Evolutionary conservation across 2,113 vertebrate genomes (phyloP), one percentile per base, ranked within the genome.

Genomic region (Pseudolaguvia tuberculata): DNA sequence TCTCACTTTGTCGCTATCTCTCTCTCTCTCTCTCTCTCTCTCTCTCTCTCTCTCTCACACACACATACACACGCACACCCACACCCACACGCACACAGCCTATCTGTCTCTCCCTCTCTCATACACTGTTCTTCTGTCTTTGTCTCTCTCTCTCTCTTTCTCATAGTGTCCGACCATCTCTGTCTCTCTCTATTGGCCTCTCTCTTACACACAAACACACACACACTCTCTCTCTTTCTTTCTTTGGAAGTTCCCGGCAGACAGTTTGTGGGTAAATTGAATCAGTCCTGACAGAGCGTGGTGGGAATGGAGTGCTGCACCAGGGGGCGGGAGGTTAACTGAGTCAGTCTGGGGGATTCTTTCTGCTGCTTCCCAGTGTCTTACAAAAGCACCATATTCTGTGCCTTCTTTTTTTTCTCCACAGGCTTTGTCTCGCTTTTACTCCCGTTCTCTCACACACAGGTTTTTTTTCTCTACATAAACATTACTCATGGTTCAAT

Each of bases 281-380:
- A 81, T 81, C 70, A 75, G 72, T 84, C 75, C 80, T 82, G 61
- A 73, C 51, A 61, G 77, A 83, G 79, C 39, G 68, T 39, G 15
- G 78, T 48, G 83, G 81, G 78, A 80, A 56, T 80, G 78, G 48
- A 78, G 75, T 35, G 47, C 55, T 63, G 73, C 70, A 76, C 66
- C 18, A 15, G 20, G 72, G 83, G 83, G 72, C 68, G 75, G 70
- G 59, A 72, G 83, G 83, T 83, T 85, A 85, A 85, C 78, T 83
- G 80, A 78, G 67, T 71, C 78, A 81, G 81, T 75, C 81, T 80
- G 69, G 81, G 83, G 83, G 79, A 82, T 84, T 82, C 79, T 79
- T 73, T 56, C 63, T 78, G 63, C 61, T 72, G 59, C 29, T 53
- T 62, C 57, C 67, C 75, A 77, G 56, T 69, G 70, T 70, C 67